These are phyloP conservation scores for Mylabris phalerata DNA, from an alignment of 1,140 invertebrate genomes.

Conservation along the genomic window DNA sequence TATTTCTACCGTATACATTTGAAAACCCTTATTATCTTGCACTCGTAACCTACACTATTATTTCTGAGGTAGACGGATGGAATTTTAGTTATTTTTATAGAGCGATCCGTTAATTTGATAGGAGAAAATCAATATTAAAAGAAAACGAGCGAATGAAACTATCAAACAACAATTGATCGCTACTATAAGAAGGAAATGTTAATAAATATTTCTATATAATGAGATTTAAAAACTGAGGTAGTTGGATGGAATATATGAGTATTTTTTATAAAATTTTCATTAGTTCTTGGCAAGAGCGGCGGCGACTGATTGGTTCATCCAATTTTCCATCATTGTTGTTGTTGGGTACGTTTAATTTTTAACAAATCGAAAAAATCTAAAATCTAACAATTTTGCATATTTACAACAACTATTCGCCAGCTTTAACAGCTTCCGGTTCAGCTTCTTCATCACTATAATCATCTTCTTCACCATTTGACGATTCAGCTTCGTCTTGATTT, in stretches of 20 bases:
- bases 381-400: constrained; percentile 1
- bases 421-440: constrained; percentile 38
- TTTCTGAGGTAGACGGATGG: constrained; percentile 43
- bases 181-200: constrained; percentile 14
- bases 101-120: neutral
- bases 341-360: neutral
- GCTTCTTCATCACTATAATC: constrained; percentile 41
- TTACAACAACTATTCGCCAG: constrained; percentile 32
- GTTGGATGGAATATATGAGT: constrained; percentile 42
- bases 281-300: constrained; percentile 17
- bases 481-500: constrained; percentile 33
- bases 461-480: constrained; percentile 38
- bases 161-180: neutral
- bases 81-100: constrained; percentile 29
- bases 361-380: constrained; percentile 3
- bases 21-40: constrained; percentile 34
- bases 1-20: constrained; percentile 36
- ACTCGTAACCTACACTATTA: constrained; percentile 20
- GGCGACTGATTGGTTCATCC: constrained; percentile 18
- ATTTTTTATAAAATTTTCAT: constrained; percentile 10
- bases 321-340: too few species aligned
- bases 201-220: constrained; percentile 25
- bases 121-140: neutral
- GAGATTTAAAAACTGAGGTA: constrained; percentile 37
- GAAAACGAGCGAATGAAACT: constrained; percentile 2